Evolutionary conservation across 2,797 vertebrate species (phyloP).

Genomic region (Spatula versicolor): DNA sequence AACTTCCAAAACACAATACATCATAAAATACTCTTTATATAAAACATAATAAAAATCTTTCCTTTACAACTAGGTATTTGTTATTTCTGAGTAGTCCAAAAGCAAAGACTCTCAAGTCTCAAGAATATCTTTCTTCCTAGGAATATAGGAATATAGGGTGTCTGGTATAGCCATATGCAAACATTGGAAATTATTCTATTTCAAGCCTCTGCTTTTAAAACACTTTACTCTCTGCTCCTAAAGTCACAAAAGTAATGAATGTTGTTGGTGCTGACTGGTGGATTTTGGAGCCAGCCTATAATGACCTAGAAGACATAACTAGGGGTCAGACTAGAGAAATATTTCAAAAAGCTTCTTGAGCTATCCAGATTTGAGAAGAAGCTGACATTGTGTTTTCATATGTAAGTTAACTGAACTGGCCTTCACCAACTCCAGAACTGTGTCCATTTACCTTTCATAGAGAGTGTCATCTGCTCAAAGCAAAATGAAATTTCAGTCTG

Average conservation of each 20-base stretch:
- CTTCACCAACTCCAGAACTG: not conserved
- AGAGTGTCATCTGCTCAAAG: not conserved
- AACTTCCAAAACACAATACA: not conserved
- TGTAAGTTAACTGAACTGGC: not conserved
- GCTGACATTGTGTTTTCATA: not conserved
- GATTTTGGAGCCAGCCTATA: not conserved
- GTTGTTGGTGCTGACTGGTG: not conserved
- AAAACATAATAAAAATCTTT: constrained; percentile 14
- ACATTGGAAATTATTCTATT: not conserved
- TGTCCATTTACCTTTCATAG: not conserved
- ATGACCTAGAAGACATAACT: not conserved
- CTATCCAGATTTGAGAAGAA: not conserved
- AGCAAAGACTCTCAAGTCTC: not conserved
- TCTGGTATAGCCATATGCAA: not conserved
- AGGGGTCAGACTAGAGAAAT: not conserved
- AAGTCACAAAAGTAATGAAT: not conserved
- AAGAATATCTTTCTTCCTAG: not conserved
- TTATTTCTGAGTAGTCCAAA: constrained; percentile 22
- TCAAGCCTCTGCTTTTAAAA: not conserved
- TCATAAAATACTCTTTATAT: constrained; percentile 24
- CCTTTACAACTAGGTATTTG: constrained; percentile 14
- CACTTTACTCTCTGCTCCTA: not conserved
- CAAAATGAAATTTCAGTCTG: not conserved
- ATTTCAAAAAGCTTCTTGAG: not conserved
- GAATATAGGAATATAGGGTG: not conserved